Evolutionary conservation across 2,888 invertebrate genomes (phyloP), one percentile per base, ranked within the genome.

Genomic region (Trichogramma evanescens): DNA sequence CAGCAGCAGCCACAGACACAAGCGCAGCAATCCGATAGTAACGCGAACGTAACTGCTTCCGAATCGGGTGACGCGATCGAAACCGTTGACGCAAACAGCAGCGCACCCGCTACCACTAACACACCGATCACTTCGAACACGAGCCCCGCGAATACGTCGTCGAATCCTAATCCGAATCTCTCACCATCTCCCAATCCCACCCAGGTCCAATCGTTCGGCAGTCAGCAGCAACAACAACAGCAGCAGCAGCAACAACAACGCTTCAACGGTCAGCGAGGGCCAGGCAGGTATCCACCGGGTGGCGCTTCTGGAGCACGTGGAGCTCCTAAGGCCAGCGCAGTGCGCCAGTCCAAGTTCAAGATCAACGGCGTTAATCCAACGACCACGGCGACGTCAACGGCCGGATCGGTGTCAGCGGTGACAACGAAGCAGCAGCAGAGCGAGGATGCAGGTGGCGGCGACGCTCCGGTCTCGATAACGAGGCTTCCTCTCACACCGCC

Each of bases 401-500:
- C 26, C 26, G 26, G 26, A 26, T 26, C 26, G 26, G 68, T 70
- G 62, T 71, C 71, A 59, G 54, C 66, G 2, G 38, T 63, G 8
- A 63, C 63, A 8, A 64, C 65, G 13, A 75, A 74, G 56, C 61
- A 69, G 56, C 63, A 68, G 3, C 45, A 50, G 8, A 59, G 61
- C 43, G 74, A 76, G 10, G 70, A 72, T 1, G 76, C 75, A 2
- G 76, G 74, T 3, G 76, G 73, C 5, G 74, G 76, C 1, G 73
- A 73, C 43, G 76, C 75, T 38, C 69, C 73, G 5, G 65, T 69
- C 38, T 66, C 70, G 45, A 66, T 66, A 26, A 66, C 58, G 42
- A 67, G 74, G 63, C 62, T 77, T 64, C 75, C 74, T 5, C 70
- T 76, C 40, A 76, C 76, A 1, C 76, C 77, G 5, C 77, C 77